These are phyloP conservation scores for Balaeniceps rex DNA, from an alignment of 2,113 vertebrate species.

Conservation along the genomic window DNA sequence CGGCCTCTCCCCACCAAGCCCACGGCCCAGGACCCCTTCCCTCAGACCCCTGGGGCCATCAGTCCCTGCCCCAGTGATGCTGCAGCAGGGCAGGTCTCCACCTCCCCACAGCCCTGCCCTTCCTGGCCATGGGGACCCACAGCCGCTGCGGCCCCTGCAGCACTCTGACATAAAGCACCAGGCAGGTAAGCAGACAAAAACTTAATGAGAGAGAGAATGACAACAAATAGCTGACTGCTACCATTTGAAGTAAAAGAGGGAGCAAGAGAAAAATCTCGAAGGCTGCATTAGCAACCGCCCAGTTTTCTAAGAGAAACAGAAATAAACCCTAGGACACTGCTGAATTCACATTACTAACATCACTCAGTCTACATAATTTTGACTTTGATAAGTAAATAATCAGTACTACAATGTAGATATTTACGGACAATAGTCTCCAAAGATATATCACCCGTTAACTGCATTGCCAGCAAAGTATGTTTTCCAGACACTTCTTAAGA, in stretches of 20 bases:
- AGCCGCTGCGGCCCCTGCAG: rapidly evolving
- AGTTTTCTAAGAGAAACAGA: not conserved
- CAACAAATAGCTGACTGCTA: not conserved
- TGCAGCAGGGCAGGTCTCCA: not conserved
- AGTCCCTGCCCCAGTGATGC: too few species aligned
- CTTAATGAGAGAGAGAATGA: not conserved
- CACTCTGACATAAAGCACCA: not conserved
- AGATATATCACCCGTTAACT: not conserved
- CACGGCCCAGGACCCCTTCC: not conserved
- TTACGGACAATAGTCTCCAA: not conserved
- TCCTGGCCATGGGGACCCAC: rapidly evolving
- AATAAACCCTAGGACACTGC: not conserved
- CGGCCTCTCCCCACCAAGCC: not conserved
- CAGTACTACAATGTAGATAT: not conserved
- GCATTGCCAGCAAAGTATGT: not conserved
- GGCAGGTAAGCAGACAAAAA: not conserved
- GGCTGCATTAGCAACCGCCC: not conserved
- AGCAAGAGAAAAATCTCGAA: not conserved
- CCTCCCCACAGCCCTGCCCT: not conserved
- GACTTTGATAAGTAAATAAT: not conserved
- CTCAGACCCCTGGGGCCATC: not conserved
- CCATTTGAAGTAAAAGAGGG: not conserved
- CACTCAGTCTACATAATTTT: not conserved
- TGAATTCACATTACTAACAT: rapidly evolving
- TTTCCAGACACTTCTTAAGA: not conserved